Conservation (phyloP, 2,113 vertebrate species). For the Brevimyrus niger region DNA sequence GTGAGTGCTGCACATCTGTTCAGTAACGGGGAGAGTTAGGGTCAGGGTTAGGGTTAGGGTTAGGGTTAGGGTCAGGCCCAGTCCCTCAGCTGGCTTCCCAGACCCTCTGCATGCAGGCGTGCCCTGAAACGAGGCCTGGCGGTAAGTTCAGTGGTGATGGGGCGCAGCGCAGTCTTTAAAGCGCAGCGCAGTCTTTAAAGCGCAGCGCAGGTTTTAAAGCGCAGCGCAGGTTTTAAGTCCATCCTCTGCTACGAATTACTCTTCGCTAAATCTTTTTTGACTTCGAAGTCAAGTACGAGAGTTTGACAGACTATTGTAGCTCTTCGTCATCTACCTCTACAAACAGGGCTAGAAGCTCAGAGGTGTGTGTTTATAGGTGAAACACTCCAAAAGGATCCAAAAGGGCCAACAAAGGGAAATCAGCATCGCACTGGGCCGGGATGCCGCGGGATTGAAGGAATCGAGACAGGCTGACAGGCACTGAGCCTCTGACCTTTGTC, state of each 20-base stretch:
- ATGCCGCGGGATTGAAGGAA: neutral
- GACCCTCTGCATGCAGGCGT: neutral
- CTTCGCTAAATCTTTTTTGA: neutral
- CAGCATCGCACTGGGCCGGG: neutral
- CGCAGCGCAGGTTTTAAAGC: no score
- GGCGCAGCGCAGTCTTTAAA: no score
- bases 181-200: no score
- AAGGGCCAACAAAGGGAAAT: no score
- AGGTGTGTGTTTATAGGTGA: no score
- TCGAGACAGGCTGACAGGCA: neutral
- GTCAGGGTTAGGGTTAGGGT: neutral
- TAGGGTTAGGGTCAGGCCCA: neutral
- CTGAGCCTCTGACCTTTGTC: neutral
- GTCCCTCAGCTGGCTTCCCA: neutral
- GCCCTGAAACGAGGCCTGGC: neutral
- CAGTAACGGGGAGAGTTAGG: neutral
- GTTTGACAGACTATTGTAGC: neutral
- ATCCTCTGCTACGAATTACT: no score
- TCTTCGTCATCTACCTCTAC: neutral
- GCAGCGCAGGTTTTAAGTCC: no score
- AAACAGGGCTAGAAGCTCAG: neutral
- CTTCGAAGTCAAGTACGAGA: no score
- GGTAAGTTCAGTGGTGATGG: no score
- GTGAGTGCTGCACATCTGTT: neutral
- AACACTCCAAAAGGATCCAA: no score